Evolutionary conservation across 2,888 invertebrate species (phyloP).

Genomic region (Orthosia incerta): DNA sequence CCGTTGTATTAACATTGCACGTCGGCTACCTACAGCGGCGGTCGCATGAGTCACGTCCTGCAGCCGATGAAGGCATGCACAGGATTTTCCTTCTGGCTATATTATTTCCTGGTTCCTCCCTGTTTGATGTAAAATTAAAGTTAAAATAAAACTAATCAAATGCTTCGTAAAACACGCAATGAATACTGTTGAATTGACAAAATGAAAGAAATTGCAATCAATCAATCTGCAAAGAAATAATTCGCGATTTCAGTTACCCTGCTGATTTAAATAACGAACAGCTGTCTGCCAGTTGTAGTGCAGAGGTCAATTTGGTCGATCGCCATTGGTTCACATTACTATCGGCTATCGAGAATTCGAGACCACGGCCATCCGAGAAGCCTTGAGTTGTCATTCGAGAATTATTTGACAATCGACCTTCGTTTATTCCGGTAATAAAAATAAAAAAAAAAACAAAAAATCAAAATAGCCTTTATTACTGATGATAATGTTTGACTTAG

Average conservation of each 20-base stretch:
- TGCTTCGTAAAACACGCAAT: too few species aligned
- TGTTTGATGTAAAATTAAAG: not conserved
- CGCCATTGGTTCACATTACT: not conserved
- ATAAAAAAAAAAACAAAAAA: too few species aligned
- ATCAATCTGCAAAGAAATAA: too few species aligned
- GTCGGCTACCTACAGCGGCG: conserved; percentile 58
- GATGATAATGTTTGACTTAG: too few species aligned
- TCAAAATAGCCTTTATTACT: too few species aligned
- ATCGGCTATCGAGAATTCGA: conserved; percentile 27
- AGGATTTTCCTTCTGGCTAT: conserved; percentile 78
- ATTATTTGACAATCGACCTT: conserved; percentile 35
- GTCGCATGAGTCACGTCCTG: conserved; percentile 63
- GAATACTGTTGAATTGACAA: too few species aligned
- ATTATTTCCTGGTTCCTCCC: conserved; percentile 74
- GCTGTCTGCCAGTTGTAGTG: conserved; percentile 1
- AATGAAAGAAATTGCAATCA: too few species aligned
- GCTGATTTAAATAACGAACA: too few species aligned
- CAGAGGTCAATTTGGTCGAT: not conserved
- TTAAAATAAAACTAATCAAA: too few species aligned
- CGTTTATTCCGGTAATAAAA: conserved; percentile 5
- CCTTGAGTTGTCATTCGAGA: conserved; percentile 35
- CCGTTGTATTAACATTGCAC: conserved; percentile 52
- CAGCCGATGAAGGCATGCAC: conserved; percentile 44
- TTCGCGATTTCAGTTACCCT: too few species aligned
- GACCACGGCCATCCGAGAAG: conserved; percentile 25